Evolutionary conservation across 2,888 invertebrate species (phyloP).

Genomic region (Pandemis heparana): DNA sequence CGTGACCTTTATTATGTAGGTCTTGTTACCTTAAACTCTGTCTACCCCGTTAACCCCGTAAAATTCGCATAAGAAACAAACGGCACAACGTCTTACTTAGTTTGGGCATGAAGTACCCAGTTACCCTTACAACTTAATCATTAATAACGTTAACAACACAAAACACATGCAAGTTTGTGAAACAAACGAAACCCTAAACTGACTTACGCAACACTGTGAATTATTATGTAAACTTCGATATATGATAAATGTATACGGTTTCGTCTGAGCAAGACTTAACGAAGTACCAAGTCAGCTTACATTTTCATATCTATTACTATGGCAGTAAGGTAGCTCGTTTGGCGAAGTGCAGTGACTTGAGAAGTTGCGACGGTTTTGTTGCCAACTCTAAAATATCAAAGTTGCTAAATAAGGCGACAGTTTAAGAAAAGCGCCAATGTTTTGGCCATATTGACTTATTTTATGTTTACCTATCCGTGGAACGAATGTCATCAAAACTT

Average conservation of each 20-base stretch:
- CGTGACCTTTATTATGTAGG: too few species aligned
- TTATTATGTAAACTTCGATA: constrained; percentile 32
- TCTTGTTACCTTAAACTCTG: too few species aligned
- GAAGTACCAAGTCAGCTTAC: not conserved
- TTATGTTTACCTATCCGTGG: too few species aligned
- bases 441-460: too few species aligned
- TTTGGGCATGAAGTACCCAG: not conserved
- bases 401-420: too few species aligned
- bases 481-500: too few species aligned
- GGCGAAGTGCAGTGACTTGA: not conserved
- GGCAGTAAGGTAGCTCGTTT: not conserved
- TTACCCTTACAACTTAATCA: not conserved
- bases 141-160: constrained; percentile 14
- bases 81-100: not conserved
- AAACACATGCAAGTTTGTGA: constrained; percentile 2
- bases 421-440: too few species aligned
- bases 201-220: constrained; percentile 20
- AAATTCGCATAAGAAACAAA: too few species aligned
- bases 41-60: too few species aligned
- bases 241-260: constrained; percentile 16
- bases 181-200: constrained; percentile 16
- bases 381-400: too few species aligned
- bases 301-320: constrained; percentile 1
- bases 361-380: not conserved
- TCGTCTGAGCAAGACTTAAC: constrained; percentile 4